Conservation (phyloP, 2,888 invertebrate genomes). For the Hermaeophaga mercurialis region DNA sequence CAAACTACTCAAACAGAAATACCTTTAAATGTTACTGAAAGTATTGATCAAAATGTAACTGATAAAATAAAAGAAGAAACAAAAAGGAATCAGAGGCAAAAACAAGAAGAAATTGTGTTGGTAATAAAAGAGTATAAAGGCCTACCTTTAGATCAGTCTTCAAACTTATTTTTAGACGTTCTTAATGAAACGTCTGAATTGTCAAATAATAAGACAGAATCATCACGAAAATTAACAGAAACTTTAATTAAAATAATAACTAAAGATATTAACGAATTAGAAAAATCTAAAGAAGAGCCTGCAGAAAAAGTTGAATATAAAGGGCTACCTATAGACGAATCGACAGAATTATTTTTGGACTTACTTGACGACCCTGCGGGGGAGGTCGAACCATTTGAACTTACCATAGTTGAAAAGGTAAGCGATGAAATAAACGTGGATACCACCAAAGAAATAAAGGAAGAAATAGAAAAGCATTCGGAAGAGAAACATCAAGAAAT, state of each 20-base stretch:
- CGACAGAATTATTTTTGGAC: conserved; percentile 50
- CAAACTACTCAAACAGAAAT: no score
- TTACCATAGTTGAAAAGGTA: neutral
- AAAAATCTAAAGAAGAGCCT: no score
- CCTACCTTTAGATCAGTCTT: conserved; percentile 45
- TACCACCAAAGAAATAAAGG: neutral
- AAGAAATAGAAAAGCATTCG: neutral
- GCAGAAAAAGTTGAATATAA: conserved; percentile 30
- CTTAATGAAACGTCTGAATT: conserved; percentile 47
- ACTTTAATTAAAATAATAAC: no score
- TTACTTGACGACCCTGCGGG: conserved; percentile 48
- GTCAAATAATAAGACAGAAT: conserved; percentile 40
- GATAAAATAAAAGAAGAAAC: no score
- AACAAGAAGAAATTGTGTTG: neutral
- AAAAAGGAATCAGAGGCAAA: no score
- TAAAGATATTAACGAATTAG: no score
- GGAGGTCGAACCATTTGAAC: conserved; percentile 41
- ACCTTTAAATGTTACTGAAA: no score
- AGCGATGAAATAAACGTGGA: neutral
- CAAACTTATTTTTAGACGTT: conserved; percentile 51
- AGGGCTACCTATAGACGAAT: conserved; percentile 45
- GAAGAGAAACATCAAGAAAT: neutral
- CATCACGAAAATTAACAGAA: conserved; percentile 8
- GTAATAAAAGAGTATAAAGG: conserved; percentile 35
- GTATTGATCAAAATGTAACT: no score